phyloP scores from a whole-genome alignment of 2,888 invertebrate species.

The Diabrotica balteata region DNA sequence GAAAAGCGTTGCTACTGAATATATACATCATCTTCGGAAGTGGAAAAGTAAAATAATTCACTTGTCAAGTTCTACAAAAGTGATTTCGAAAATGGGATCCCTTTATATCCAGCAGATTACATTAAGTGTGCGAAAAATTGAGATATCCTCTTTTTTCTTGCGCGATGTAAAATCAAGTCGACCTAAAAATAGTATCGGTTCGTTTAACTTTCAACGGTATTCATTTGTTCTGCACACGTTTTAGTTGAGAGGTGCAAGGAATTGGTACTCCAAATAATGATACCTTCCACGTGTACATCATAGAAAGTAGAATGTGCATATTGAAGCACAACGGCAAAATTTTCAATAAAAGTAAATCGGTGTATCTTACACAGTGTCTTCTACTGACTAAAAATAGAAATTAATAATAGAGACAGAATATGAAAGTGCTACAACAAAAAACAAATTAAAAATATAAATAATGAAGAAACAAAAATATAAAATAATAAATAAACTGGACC shows the following conservation, averaged over 20 bases:
- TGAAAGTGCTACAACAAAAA: no score
- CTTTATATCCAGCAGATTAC: constrained; percentile 25
- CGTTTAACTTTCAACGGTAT: not conserved
- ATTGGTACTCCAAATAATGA: not conserved
- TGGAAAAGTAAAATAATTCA: constrained; percentile 32
- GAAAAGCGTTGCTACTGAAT: constrained; percentile 18
- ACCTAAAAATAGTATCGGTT: not conserved
- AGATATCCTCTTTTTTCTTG: not conserved
- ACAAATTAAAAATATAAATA: no score
- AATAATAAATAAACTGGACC: no score
- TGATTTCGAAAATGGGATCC: constrained; percentile 28
- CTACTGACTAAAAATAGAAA: no score
- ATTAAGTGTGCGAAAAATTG: constrained; percentile 18
- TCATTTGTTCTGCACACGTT: constrained; percentile 2
- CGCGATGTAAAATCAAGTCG: not conserved
- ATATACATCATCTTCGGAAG: constrained; percentile 17
- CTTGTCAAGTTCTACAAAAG: constrained; percentile 27
- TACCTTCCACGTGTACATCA: no score
- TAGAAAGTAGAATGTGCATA: not conserved
- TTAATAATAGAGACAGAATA: no score
- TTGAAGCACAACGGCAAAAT: no score
- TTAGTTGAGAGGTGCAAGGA: not conserved
- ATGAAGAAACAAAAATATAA: no score
- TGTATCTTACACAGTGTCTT: no score
- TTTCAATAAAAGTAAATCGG: no score